A percentile compares a stretch with the other conserved stretches of the same genome.
These are phyloP conservation scores for Elaphurus davidianus DNA, from an alignment of 2,113 vertebrate species.

Conservation along the genomic window DNA sequence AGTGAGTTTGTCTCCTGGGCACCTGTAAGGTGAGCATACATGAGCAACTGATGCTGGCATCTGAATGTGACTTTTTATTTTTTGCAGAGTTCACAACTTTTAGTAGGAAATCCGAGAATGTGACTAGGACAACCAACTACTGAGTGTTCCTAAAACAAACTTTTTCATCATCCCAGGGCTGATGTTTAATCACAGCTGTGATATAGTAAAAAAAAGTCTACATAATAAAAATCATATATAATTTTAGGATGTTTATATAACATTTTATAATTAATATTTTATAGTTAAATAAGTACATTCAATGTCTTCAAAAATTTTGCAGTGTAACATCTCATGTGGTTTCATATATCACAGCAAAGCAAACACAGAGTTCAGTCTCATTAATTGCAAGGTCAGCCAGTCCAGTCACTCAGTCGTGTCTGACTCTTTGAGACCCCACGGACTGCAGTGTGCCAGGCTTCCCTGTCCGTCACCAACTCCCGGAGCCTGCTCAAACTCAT, in stretches of 20 bases:
- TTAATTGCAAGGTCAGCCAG: background rate
- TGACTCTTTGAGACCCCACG: background rate
- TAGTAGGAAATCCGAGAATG: background rate
- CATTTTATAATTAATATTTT: background rate
- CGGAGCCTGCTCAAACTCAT: background rate
- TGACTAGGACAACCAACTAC: background rate
- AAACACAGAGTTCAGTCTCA: background rate
- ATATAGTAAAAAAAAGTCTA: background rate
- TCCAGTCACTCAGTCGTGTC: background rate
- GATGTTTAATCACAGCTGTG: background rate
- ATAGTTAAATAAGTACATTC: background rate
- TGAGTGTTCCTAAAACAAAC: background rate
- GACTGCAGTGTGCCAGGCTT: background rate
- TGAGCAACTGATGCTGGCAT: too few species aligned
- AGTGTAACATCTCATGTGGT: background rate
- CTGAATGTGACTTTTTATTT: background rate
- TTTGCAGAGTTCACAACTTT: background rate
- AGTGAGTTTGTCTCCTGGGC: background rate
- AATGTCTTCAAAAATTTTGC: background rate
- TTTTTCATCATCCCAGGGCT: background rate
- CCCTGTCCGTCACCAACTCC: background rate
- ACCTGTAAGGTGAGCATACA: background rate
- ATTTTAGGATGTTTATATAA: background rate
- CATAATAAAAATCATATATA: background rate
- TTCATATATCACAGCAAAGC: background rate